These are phyloP conservation scores for Zaprionus camerounensis DNA, from an alignment of 1,140 invertebrate species.

Conservation along the genomic window DNA sequence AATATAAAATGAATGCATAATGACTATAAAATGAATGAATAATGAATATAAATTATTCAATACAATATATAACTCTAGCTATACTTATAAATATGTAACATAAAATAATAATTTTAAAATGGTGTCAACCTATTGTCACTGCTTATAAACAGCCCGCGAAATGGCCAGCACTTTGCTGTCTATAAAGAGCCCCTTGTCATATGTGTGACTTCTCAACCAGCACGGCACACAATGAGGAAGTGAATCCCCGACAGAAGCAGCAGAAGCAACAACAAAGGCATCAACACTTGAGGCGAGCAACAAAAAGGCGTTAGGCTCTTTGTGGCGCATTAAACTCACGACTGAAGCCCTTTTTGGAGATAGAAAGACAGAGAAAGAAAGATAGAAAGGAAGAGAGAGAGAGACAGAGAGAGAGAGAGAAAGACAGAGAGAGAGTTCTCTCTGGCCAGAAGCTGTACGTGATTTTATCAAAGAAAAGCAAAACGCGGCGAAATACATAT, in stretches of 20 bases:
- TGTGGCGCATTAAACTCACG: conserved; percentile 72
- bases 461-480: conserved; percentile 79
- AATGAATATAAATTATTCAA: no score
- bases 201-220: conserved; percentile 57
- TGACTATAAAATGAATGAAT: no score
- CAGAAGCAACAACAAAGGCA: conserved; percentile 23
- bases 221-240: conserved; percentile 30
- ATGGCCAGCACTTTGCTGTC: conserved; percentile 35
- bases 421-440: not conserved
- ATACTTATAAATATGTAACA: no score
- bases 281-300: conserved; percentile 53
- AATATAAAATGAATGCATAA: no score
- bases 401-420: not conserved
- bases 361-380: not conserved
- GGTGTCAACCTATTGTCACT: not conserved
- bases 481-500: conserved; percentile 43
- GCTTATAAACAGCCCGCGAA: conserved; percentile 30
- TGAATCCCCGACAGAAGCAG: conserved; percentile 15
- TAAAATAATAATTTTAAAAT: not conserved
- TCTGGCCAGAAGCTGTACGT: conserved; percentile 72
- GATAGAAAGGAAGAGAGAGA: not conserved
- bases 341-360: conserved; percentile 57
- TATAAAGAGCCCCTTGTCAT: conserved; percentile 8
- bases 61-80: no score
- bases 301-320: conserved; percentile 66